phyloP scores from a whole-genome alignment of 2,797 vertebrate species.

The Holocentrus rufus region DNA sequence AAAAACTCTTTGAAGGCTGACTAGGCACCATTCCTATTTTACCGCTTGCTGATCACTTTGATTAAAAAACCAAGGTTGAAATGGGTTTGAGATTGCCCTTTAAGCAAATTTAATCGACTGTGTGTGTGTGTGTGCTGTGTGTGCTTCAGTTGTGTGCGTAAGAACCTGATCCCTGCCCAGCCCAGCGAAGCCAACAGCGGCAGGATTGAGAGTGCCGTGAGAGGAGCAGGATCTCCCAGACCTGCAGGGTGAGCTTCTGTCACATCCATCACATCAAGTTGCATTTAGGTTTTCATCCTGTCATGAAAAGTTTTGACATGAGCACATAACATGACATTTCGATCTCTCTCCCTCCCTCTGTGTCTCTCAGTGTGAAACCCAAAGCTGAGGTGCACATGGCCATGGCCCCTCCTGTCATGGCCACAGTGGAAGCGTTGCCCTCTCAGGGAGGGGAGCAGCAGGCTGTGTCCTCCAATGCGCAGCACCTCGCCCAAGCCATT shows the following conservation, averaged over 20 bases:
- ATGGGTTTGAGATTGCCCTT: not conserved
- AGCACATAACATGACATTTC: not conserved
- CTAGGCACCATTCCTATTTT: not conserved
- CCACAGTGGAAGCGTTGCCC: slow-evolving; percentile 89
- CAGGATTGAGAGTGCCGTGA: slow-evolving; percentile 87
- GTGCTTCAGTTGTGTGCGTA: slow-evolving; percentile 87
- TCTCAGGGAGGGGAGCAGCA: slow-evolving; percentile 89
- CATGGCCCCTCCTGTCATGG: slow-evolving; percentile 88
- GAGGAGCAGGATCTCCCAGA: slow-evolving; percentile 92
- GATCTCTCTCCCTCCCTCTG: slow-evolving; percentile 69
- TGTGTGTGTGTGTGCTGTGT: slow-evolving; percentile 81
- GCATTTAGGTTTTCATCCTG: not conserved
- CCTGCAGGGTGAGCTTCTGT: slow-evolving; percentile 88
- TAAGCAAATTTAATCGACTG: not conserved
- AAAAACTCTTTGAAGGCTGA: not conserved
- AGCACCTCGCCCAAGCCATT: slow-evolving; percentile 89
- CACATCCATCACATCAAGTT: not conserved
- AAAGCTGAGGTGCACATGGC: slow-evolving; percentile 94
- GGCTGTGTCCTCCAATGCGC: slow-evolving; percentile 82
- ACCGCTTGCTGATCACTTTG: not conserved
- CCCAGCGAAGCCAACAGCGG: slow-evolving; percentile 85
- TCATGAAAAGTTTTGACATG: not conserved
- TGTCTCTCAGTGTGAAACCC: slow-evolving; percentile 90
- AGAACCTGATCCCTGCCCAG: slow-evolving; percentile 93
- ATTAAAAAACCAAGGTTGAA: not conserved